Conservation (phyloP, 2,888 invertebrate species). For the Drosophila peninsularis region DNA sequence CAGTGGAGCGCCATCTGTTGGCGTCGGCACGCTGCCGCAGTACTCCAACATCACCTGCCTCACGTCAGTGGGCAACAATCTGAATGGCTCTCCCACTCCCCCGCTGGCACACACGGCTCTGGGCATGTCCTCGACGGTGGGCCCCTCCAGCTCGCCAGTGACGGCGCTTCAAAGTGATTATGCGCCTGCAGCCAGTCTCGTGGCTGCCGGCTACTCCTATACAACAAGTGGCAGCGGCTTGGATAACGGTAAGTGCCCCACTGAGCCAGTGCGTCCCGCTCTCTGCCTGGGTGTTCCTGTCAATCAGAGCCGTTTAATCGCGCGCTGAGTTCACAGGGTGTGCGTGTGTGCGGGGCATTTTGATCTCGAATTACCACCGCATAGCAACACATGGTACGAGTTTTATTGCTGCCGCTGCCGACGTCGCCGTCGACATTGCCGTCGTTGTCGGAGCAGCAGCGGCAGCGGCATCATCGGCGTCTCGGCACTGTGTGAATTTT, state of each 20-base stretch:
- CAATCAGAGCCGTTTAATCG: constrained; percentile 68
- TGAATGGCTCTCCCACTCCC: constrained; percentile 74
- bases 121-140: constrained; percentile 45
- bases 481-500: constrained; percentile 70
- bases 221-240: constrained; percentile 71
- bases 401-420: constrained; percentile 50
- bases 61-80: constrained; percentile 60
- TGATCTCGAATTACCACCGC: constrained; percentile 56
- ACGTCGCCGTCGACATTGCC: constrained; percentile 25
- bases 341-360: constrained; percentile 20
- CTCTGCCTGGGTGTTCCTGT: constrained; percentile 72
- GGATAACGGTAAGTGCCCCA: constrained; percentile 83
- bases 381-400: constrained; percentile 52
- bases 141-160: constrained; percentile 63
- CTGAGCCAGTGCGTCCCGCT: constrained; percentile 8
- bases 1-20: constrained; percentile 56
- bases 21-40: constrained; percentile 77
- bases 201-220: constrained; percentile 82
- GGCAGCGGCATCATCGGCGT: constrained; percentile 25
- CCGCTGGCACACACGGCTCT: constrained; percentile 77
- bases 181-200: constrained; percentile 77
- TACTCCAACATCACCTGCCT: constrained; percentile 83
- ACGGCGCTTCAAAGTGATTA: constrained; percentile 83
- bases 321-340: constrained; percentile 30
- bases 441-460: not conserved